Evolutionary conservation across 64 coral and sea anemone species (phyloP).

Genomic region (Porites australiensis): DNA sequence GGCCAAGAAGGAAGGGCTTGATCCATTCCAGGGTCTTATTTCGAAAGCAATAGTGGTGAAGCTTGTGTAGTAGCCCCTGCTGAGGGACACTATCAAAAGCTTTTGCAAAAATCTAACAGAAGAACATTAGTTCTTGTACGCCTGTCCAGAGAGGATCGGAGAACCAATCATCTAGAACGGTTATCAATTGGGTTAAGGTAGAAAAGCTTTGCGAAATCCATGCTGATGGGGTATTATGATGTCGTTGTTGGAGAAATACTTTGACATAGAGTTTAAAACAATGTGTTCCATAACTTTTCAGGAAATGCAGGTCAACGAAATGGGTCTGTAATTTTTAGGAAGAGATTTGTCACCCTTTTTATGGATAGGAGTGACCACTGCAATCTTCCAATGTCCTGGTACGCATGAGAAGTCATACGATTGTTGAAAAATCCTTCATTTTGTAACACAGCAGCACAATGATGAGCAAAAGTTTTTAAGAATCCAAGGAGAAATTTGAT

Average conservation of each 20-base stretch:
- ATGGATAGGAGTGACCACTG: slow-evolving; percentile 34
- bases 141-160: slow-evolving; percentile 15
- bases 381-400: slow-evolving; percentile 43
- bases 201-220: slow-evolving; percentile 34
- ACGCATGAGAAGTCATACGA: slow-evolving; percentile 16
- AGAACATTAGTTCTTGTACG: slow-evolving; percentile 4
- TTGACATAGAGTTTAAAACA: slow-evolving; percentile 18
- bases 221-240: slow-evolving; percentile 14
- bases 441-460: slow-evolving; percentile 21
- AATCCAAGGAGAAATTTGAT: slow-evolving; percentile 61
- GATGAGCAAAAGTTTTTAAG: slow-evolving; percentile 20
- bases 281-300: slow-evolving; percentile 36
- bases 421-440: slow-evolving; percentile 8
- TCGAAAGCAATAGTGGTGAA: slow-evolving; percentile 6
- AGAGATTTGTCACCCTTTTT: slow-evolving; percentile 19
- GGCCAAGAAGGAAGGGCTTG: slow-evolving; percentile 38
- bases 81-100: neutral
- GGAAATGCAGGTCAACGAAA: slow-evolving; percentile 8
- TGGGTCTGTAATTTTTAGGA: slow-evolving; percentile 29
- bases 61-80: slow-evolving; percentile 12
- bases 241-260: slow-evolving; percentile 21
- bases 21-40: slow-evolving; percentile 28
- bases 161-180: slow-evolving; percentile 48
- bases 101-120: neutral
- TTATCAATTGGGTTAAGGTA: slow-evolving; percentile 42